Evolutionary conservation across 1,140 invertebrate genomes (phyloP).

Genomic region (Drosophila equinoxialis): DNA sequence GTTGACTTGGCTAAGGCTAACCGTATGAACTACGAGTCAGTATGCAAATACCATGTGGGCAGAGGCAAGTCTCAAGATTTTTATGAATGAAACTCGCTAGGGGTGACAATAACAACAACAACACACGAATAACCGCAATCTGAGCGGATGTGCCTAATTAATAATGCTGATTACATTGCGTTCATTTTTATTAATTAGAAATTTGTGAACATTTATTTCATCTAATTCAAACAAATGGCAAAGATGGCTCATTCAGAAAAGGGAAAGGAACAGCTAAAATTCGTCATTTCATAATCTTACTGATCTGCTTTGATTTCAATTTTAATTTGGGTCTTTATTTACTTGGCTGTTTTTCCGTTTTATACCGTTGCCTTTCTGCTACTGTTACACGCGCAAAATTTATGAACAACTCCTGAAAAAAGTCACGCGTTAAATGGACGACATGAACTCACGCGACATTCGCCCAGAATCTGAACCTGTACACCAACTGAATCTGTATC

Average conservation of each 20-base stretch:
- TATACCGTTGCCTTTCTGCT: slow-evolving; percentile 66
- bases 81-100: slow-evolving; percentile 69
- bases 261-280: neutral
- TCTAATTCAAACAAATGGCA: neutral
- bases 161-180: slow-evolving; percentile 76
- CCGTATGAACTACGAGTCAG: slow-evolving; percentile 41
- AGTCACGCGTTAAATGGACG: slow-evolving; percentile 79
- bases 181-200: slow-evolving; percentile 73
- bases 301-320: slow-evolving; percentile 22
- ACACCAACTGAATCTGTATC: neutral
- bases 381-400: slow-evolving; percentile 79
- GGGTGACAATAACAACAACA: slow-evolving; percentile 31
- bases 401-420: slow-evolving; percentile 77
- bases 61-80: slow-evolving; percentile 54
- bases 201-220: slow-evolving; percentile 37
- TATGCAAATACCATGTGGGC: slow-evolving; percentile 76
- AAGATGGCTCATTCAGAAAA: neutral
- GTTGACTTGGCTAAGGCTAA: slow-evolving; percentile 50
- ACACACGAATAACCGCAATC: slow-evolving; percentile 9
- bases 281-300: neutral
- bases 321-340: slow-evolving; percentile 49
- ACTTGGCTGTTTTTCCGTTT: neutral
- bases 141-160: slow-evolving; percentile 79
- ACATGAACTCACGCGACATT: slow-evolving; percentile 77
- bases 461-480: slow-evolving; percentile 6